Percentiles rank a stretch among this genome's conserved stretches.
Evolutionary conservation across 2,888 invertebrate species (phyloP).

Genomic region (Alloplasta piceator): DNA sequence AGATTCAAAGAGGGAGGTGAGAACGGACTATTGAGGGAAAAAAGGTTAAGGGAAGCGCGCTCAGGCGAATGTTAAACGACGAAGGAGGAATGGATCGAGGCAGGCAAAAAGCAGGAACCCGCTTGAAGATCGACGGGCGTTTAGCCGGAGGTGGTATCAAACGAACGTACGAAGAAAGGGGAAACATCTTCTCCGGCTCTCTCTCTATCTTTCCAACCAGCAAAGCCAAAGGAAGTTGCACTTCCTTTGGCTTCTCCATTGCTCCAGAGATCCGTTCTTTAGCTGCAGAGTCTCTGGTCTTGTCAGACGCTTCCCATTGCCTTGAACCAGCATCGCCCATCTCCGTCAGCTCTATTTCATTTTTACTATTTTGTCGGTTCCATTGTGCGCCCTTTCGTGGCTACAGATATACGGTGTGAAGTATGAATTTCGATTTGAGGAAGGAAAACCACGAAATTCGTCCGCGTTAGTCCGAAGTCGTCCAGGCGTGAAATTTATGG

Average conservation of each 20-base stretch:
- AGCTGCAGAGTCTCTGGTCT: constrained; percentile 24
- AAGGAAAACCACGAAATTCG: too few relatives aligned
- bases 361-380: constrained; percentile 34
- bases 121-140: constrained; percentile 32
- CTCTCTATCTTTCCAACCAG: constrained; percentile 33
- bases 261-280: constrained; percentile 19
- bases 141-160: constrained; percentile 58
- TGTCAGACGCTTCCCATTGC: constrained; percentile 3
- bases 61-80: constrained; percentile 26
- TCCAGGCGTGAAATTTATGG: too few relatives aligned
- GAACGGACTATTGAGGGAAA: neutral
- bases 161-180: constrained; percentile 46
- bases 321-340: constrained; percentile 16
- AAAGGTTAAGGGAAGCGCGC: constrained; percentile 21
- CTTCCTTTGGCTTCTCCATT: constrained; percentile 46
- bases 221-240: constrained; percentile 38
- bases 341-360: neutral
- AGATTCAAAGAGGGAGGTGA: neutral
- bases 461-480: too few relatives aligned
- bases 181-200: constrained; percentile 21
- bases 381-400: constrained; percentile 7
- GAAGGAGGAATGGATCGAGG: constrained; percentile 2
- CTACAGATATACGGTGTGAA: neutral
- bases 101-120: constrained; percentile 9
- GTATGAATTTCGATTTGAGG: too few relatives aligned